Evolutionary conservation across 2,888 invertebrate genomes (phyloP).

Genomic region (Vannuccia rotundouncinata): DNA sequence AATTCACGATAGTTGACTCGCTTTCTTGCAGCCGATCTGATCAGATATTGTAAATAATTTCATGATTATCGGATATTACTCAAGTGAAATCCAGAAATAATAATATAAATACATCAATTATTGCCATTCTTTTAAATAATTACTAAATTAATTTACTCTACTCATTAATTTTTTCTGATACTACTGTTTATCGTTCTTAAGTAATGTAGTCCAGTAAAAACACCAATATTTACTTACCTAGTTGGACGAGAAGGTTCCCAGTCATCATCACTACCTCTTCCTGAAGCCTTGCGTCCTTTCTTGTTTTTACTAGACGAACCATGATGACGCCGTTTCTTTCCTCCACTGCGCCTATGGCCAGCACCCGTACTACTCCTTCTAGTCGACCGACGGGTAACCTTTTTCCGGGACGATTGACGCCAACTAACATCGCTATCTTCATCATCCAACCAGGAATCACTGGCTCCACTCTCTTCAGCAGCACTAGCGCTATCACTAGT

Average conservation of each 20-base stretch:
- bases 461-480: neutral
- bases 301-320: neutral
- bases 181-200: too few relatives aligned
- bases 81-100: too few relatives aligned
- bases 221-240: neutral
- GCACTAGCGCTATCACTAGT: neutral
- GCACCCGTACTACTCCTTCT: neutral
- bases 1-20: neutral
- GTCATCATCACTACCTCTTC: conserved; percentile 9
- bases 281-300: neutral
- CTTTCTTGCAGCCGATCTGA: conserved; percentile 3
- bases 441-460: neutral
- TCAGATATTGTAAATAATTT: too few relatives aligned
- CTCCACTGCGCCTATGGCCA: neutral
- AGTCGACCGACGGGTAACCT: neutral
- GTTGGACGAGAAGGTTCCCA: conserved; percentile 6
- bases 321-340: neutral
- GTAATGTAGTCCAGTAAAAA: too few relatives aligned
- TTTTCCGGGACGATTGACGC: neutral
- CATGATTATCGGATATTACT: too few relatives aligned
- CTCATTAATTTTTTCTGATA: too few relatives aligned
- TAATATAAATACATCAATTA: too few relatives aligned
- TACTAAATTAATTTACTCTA: too few relatives aligned
- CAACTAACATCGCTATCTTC: neutral
- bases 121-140: too few relatives aligned